Percentiles rank a stretch among this genome's conserved stretches.
phyloP scores from a whole-genome alignment of 92 coral and sea anemone species.

The Siderastrea radians region DNA sequence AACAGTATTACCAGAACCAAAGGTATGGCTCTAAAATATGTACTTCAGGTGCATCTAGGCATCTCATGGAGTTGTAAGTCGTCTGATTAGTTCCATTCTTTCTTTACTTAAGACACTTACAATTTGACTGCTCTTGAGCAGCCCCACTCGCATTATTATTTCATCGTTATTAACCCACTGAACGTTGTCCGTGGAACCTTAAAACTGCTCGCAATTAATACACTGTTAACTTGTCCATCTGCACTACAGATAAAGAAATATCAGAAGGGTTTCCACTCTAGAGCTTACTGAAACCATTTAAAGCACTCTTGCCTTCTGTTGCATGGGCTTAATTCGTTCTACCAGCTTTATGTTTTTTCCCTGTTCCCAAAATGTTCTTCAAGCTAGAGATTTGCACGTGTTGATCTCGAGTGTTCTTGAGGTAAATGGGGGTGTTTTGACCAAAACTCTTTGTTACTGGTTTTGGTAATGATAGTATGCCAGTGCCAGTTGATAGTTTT shows the following conservation, averaged over 20 bases:
- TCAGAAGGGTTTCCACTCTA: not conserved
- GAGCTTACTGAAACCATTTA: not conserved
- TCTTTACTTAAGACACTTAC: slow-evolving; percentile 21
- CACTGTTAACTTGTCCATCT: too few relatives aligned
- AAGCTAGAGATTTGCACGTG: not conserved
- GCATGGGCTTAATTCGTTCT: not conserved
- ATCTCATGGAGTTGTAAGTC: slow-evolving; percentile 5
- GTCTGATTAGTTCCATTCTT: slow-evolving; percentile 21
- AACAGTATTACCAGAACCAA: slow-evolving; percentile 10
- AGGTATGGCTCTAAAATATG: slow-evolving; percentile 8
- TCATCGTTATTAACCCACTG: slow-evolving; percentile 6
- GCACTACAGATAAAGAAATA: not conserved
- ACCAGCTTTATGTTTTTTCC: not conserved
- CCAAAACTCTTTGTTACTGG: not conserved
- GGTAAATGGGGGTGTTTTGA: slow-evolving; percentile 31
- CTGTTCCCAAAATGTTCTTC: not conserved
- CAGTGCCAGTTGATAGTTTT: too few relatives aligned
- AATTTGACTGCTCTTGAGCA: slow-evolving; percentile 27
- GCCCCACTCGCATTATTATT: slow-evolving; percentile 12
- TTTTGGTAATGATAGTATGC: too few relatives aligned
- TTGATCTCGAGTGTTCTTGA: slow-evolving; percentile 19
- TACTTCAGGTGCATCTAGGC: not conserved
- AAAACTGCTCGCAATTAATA: not conserved
- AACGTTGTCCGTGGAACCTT: slow-evolving; percentile 15
- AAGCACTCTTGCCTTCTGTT: not conserved